These are phyloP conservation scores for Falco punctatus DNA, from an alignment of 2,113 vertebrate species.

Conservation along the genomic window DNA sequence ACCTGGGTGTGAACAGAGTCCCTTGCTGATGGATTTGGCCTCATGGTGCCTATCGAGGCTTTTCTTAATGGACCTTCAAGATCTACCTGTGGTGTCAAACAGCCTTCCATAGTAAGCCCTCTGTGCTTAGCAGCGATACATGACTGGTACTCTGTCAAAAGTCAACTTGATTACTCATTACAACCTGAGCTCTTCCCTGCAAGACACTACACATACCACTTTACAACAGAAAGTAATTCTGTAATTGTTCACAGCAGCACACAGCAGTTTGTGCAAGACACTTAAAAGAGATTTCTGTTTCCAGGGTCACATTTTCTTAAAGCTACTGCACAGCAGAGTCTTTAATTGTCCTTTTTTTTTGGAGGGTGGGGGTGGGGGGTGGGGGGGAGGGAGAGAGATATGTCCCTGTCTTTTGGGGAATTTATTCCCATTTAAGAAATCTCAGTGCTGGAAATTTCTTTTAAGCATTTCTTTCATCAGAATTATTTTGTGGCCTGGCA, in stretches of 20 bases:
- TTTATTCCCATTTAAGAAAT: background rate
- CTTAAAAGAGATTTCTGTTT: background rate
- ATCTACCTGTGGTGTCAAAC: background rate
- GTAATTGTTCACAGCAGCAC: background rate
- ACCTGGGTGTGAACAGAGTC: background rate
- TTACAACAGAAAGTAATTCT: background rate
- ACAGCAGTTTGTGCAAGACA: background rate
- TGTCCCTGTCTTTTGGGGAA: background rate
- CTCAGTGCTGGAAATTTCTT: background rate
- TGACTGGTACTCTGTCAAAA: background rate
- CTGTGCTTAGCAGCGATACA: background rate
- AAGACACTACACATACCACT: rapidly evolving
- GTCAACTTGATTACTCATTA: background rate
- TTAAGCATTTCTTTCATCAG: background rate
- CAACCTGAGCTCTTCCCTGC: background rate
- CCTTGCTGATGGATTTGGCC: background rate
- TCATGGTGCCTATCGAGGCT: background rate
- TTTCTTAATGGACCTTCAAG: background rate
- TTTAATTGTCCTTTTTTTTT: background rate
- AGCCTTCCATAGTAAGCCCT: background rate
- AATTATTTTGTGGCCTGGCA: background rate
- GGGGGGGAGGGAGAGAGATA: background rate
- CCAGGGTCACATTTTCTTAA: background rate
- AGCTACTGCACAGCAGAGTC: background rate
- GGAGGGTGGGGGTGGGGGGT: no score